Conservation (phyloP, 2,113 vertebrate genomes). For the Eclectus roratus region DNA sequence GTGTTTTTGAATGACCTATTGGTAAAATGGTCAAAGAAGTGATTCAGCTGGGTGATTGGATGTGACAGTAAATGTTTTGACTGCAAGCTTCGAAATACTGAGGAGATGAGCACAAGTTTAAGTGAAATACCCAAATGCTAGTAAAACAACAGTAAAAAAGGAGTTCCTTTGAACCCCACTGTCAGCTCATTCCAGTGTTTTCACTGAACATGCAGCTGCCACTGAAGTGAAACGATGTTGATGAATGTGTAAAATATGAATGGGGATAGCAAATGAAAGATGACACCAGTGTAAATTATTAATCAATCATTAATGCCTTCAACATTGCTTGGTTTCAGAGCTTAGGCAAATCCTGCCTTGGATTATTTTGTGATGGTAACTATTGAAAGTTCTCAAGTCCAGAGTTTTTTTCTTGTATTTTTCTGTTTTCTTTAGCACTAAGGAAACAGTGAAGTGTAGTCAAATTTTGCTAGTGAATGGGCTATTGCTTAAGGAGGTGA, state of each 20-base stretch:
- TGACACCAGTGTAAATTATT: not conserved
- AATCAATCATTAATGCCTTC: not conserved
- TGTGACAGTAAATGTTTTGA: not conserved
- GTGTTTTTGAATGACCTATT: not conserved
- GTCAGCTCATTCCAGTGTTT: not conserved
- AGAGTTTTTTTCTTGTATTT: not conserved
- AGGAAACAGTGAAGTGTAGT: not conserved
- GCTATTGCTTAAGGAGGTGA: not conserved
- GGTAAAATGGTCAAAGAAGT: not conserved
- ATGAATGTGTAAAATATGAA: not conserved
- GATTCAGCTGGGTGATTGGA: fast-evolving
- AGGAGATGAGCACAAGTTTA: not conserved
- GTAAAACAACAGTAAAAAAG: not conserved
- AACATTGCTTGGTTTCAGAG: not conserved
- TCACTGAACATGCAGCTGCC: not conserved
- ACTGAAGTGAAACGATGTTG: not conserved
- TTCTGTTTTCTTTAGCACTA: not conserved
- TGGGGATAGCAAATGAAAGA: not conserved
- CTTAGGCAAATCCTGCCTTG: not conserved
- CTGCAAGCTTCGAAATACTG: not conserved
- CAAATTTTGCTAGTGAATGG: not conserved
- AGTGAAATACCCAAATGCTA: fast-evolving
- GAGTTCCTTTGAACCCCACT: not conserved
- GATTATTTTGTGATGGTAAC: not conserved
- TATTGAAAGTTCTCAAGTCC: not conserved